phyloP scores from a whole-genome alignment of 2,113 vertebrate genomes.

The Hepsetus odoe region DNA sequence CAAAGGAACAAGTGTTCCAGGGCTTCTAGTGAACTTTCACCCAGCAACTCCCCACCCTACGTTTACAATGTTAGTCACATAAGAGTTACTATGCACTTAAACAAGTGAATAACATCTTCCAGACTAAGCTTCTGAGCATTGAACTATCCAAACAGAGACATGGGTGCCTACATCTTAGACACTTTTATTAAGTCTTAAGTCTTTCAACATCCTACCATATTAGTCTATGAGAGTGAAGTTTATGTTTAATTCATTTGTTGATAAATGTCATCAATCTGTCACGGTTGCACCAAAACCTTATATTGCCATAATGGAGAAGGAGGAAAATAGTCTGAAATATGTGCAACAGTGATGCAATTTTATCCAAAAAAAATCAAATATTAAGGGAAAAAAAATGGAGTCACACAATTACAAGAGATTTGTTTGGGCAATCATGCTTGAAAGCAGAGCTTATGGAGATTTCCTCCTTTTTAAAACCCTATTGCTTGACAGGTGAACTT shows the following conservation, averaged over 20 bases:
- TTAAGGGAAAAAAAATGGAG: not conserved
- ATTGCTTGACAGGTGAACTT: not conserved
- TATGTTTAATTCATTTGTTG: not conserved
- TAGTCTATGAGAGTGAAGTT: not conserved
- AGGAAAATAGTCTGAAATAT: not conserved
- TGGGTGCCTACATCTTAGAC: not conserved
- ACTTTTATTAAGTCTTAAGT: not conserved
- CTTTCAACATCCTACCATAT: not conserved
- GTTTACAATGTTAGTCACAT: constrained; percentile 9
- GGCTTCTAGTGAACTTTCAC: constrained; percentile 50
- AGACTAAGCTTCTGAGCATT: not conserved
- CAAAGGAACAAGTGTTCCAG: constrained; percentile 37
- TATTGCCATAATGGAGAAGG: not conserved
- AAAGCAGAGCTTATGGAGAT: not conserved
- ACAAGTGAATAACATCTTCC: constrained; percentile 3
- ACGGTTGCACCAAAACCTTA: too few relatives aligned
- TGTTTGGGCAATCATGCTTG: not conserved
- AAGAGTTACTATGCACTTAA: not conserved
- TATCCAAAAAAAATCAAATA: not conserved
- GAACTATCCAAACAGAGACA: not conserved
- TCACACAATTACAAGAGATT: not conserved
- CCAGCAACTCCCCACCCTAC: constrained; percentile 16
- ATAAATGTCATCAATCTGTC: not conserved
- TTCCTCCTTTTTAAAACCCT: not conserved
- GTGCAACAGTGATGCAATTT: too few relatives aligned